A percentile compares a stretch with the other conserved stretches of the same genome.
These are phyloP conservation scores for Eupeodes luniger DNA, from an alignment of 2,888 invertebrate genomes.

Conservation along the genomic window DNA sequence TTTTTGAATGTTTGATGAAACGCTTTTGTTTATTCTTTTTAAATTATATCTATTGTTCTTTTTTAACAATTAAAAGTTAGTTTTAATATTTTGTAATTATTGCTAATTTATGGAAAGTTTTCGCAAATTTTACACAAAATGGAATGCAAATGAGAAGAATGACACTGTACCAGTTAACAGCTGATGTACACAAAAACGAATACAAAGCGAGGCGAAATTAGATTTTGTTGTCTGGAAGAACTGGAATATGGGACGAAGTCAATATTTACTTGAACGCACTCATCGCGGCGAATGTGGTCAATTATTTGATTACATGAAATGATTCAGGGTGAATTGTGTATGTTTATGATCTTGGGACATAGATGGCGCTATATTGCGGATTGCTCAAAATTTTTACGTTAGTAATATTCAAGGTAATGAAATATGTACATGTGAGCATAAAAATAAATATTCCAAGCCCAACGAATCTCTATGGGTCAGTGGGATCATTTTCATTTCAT, in stretches of 20 bases:
- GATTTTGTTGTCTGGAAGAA: conserved; percentile 50
- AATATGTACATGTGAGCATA: too few species aligned
- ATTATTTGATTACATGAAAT: background rate
- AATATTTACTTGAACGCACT: conserved; percentile 51
- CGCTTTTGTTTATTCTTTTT: background rate
- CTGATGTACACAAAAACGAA: conserved; percentile 65
- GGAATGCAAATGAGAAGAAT: background rate
- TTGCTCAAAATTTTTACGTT: too few species aligned
- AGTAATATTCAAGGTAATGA: too few species aligned
- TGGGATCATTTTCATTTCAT: too few species aligned
- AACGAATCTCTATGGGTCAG: too few species aligned
- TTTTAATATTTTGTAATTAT: background rate
- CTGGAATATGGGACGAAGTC: conserved; percentile 48
- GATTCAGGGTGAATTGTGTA: background rate
- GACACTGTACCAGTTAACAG: conserved; percentile 68
- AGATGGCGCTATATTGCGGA: conserved; percentile 12
- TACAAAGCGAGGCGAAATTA: conserved; percentile 46
- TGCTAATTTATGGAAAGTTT: conserved; percentile 2
- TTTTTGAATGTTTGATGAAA: background rate
- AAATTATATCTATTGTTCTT: background rate
- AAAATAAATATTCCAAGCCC: too few species aligned
- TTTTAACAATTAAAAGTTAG: background rate
- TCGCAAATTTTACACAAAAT: conserved; percentile 32
- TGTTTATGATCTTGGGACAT: background rate
- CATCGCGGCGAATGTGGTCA: background rate